A percentile compares a stretch with the other conserved stretches of the same genome.
phyloP scores from a whole-genome alignment of 2,797 vertebrate genomes.

The Acrocephalus scirpaceus region DNA sequence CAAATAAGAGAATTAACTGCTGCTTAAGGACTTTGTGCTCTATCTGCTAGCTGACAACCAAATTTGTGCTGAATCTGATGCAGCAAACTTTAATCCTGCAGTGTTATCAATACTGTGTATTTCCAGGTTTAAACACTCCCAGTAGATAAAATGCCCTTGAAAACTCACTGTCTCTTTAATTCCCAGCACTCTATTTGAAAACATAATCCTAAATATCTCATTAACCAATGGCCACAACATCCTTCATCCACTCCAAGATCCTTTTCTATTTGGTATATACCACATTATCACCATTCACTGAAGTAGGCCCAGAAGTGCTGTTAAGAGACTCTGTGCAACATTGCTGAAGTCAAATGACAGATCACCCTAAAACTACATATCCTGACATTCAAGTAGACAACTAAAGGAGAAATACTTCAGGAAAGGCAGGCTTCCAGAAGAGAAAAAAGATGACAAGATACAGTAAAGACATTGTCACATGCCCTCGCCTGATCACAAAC shows the following conservation, averaged over 20 bases:
- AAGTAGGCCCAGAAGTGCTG: background rate
- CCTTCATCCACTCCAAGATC: background rate
- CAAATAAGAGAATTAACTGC: conserved; percentile 5
- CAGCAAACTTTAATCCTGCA: conserved; percentile 31
- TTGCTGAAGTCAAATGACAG: background rate
- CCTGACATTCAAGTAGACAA: background rate
- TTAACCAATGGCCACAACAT: background rate
- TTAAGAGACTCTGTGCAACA: background rate
- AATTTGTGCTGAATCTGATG: conserved; percentile 18
- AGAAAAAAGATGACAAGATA: background rate
- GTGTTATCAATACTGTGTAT: background rate
- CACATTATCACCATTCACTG: background rate
- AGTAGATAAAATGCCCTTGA: conserved; percentile 8
- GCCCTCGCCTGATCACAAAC: background rate
- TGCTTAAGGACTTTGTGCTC: conserved; percentile 1
- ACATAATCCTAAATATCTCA: conserved; percentile 4
- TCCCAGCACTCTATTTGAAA: background rate
- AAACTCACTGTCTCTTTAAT: background rate
- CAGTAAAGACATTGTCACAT: background rate
- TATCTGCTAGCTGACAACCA: background rate
- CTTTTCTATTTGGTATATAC: background rate
- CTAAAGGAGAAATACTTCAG: background rate
- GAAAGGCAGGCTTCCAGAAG: background rate
- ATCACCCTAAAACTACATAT: background rate
- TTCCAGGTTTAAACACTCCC: conserved; percentile 3